Conservation (phyloP, 2,113 vertebrate genomes). For the Reinhardtius hippoglossoides region DNA sequence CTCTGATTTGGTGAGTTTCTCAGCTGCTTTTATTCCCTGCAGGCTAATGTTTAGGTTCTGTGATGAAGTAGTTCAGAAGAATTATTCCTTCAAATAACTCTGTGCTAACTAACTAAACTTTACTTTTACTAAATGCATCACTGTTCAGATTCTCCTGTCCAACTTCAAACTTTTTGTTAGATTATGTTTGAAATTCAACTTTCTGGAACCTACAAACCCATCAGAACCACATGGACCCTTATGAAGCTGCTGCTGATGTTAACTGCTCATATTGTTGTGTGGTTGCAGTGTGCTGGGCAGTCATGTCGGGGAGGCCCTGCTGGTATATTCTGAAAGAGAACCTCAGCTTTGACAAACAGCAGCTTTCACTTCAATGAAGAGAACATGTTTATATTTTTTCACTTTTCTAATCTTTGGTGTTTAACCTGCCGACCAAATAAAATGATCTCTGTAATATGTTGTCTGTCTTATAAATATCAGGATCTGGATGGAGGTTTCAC, state of each 20-base stretch:
- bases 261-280: background rate
- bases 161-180: background rate
- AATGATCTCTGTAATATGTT: background rate
- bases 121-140: background rate
- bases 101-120: background rate
- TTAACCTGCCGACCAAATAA: conserved; percentile 33
- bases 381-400: conserved; percentile 4
- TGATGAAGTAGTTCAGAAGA: background rate
- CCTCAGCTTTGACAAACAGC: background rate
- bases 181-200: background rate
- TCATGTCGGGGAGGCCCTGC: conserved; percentile 87
- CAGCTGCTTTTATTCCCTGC: background rate
- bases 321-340: conserved; percentile 85
- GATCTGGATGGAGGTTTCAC: too few species aligned
- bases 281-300: conserved; percentile 86
- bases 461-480: background rate
- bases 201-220: background rate
- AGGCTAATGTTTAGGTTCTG: background rate
- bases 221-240: background rate
- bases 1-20: conserved; percentile 87
- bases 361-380: background rate
- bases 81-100: background rate
- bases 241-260: background rate
- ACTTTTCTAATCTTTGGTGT: conserved; percentile 15
- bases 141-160: background rate